These are phyloP conservation scores for Alfaro cultratus DNA, from an alignment of 2,797 vertebrate genomes.

Conservation along the genomic window DNA sequence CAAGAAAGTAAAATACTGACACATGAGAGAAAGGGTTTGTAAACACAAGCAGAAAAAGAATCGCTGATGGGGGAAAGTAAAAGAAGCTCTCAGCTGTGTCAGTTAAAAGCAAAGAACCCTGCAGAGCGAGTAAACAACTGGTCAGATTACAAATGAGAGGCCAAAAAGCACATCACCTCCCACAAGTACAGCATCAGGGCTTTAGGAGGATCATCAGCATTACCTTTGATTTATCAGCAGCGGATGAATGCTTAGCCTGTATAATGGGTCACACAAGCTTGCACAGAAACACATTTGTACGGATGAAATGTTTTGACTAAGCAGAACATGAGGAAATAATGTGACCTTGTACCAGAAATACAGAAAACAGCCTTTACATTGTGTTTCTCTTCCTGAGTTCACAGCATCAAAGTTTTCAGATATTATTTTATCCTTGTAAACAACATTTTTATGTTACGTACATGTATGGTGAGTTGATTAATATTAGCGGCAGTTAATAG, in stretches of 20 bases:
- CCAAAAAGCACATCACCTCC: slow-evolving; percentile 3
- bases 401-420: not conserved
- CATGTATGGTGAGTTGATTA: too few species aligned
- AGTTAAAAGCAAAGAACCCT: slow-evolving; percentile 10
- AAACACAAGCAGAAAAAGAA: not conserved
- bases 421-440: not conserved
- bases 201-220: slow-evolving; percentile 1
- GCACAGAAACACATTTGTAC: not conserved
- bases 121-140: slow-evolving; percentile 5
- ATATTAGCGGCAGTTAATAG: not conserved
- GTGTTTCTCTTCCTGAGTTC: not conserved
- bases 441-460: not conserved
- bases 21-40: not conserved
- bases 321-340: not conserved
- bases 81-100: slow-evolving; percentile 1
- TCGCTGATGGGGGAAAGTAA: not conserved
- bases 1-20: not conserved
- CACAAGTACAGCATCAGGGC: slow-evolving; percentile 8
- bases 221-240: slow-evolving; percentile 8
- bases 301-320: not conserved
- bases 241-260: not conserved
- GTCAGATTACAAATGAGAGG: slow-evolving; percentile 9
- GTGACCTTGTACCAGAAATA: not conserved
- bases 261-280: not conserved
- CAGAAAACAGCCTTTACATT: not conserved